These are phyloP conservation scores for Chaetorhynchus papuensis DNA, from an alignment of 2,113 vertebrate genomes.

Conservation along the genomic window DNA sequence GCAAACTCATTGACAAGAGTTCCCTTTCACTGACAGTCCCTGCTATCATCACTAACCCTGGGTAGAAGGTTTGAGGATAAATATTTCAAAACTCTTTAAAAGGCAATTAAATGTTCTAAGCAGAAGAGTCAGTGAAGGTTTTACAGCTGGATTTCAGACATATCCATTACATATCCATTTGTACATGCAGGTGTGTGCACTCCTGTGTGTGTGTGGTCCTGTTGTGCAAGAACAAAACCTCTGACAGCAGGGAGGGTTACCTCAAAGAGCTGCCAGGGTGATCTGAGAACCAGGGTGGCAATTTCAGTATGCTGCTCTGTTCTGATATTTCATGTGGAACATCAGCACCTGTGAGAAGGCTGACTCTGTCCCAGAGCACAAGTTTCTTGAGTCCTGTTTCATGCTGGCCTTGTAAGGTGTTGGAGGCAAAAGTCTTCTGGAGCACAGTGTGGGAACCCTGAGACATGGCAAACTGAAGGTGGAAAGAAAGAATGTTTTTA, in stretches of 20 bases:
- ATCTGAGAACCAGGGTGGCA: not conserved
- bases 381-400: not conserved
- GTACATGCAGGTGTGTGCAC: rapidly evolving
- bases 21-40: not conserved
- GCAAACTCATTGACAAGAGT: not conserved
- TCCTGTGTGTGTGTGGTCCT: not conserved
- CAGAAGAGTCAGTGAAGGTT: not conserved
- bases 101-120: not conserved
- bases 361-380: not conserved
- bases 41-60: not conserved
- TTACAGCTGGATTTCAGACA: not conserved
- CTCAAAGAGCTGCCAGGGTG: not conserved
- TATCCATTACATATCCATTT: not conserved
- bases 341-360: rapidly evolving
- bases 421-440: not conserved
- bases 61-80: not conserved
- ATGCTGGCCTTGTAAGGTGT: not conserved
- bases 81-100: not conserved
- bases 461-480: not conserved
- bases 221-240: not conserved
- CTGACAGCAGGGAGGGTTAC: not conserved
- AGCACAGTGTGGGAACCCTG: not conserved
- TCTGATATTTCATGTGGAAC: not conserved
- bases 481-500: not conserved
- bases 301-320: not conserved